Conservation (phyloP, 23 tunicate species). For the Corella eumyota region DNA sequence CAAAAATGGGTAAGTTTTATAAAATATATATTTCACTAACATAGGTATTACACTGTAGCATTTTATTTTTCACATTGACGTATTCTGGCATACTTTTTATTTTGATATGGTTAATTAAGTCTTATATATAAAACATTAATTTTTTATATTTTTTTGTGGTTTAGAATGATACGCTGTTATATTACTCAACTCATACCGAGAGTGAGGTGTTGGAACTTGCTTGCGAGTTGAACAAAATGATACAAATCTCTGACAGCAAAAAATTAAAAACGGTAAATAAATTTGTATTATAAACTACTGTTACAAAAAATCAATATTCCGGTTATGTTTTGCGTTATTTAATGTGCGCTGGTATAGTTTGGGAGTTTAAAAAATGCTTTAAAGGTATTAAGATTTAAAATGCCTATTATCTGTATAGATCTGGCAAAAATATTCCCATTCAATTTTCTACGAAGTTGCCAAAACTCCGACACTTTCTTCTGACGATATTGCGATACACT, state of each 20-base stretch:
- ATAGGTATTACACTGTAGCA: no score
- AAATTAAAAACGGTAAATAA: slow-evolving; percentile 65
- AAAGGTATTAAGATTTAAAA: background rate
- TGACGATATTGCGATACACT: slow-evolving; percentile 18
- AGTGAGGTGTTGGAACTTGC: slow-evolving; percentile 60
- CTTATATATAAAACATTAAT: no score
- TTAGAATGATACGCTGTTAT: slow-evolving; percentile 58
- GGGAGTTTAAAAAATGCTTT: background rate
- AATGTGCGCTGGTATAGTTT: background rate
- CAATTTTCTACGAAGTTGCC: slow-evolving; percentile 79
- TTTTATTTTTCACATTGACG: no score
- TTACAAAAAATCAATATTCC: no score
- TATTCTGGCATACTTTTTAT: no score
- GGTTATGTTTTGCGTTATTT: background rate
- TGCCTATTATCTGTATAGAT: slow-evolving; percentile 12
- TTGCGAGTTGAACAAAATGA: slow-evolving; percentile 40
- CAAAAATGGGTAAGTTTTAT: slow-evolving; percentile 41
- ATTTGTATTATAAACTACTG: no score
- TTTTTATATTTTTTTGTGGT: no score
- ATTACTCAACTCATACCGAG: slow-evolving; percentile 46
- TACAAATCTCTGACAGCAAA: slow-evolving; percentile 30
- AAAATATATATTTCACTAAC: no score
- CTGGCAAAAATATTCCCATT: slow-evolving; percentile 74
- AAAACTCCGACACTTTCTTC: slow-evolving; percentile 38
- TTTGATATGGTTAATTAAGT: no score